Base-by-base conservation (phyloP, 2,888 invertebrate genomes). In the Cybosia mesomella region DNA sequence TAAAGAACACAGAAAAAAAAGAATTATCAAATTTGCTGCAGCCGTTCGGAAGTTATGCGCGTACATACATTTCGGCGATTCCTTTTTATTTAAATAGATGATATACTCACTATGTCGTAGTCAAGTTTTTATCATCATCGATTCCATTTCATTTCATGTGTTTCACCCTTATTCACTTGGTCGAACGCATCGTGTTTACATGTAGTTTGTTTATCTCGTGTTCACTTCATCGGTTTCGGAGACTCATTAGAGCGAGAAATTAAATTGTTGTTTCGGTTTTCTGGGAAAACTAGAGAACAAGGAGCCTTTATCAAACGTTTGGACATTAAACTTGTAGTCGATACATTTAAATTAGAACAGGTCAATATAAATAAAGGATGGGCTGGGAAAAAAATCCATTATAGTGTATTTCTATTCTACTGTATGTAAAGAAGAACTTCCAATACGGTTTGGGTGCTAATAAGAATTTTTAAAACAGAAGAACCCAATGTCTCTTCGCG, bases 171-270 rank as follows among this genome's bases (percentile, higher is more conserved):
- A 60, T 60, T 22, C 36, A 22, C 36, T 15, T 22, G 22, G 22
- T 59, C 36, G 59, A 60, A 28, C 24, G 53, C 62, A 62, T 53
- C 11, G 13, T n/a, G 32, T 62, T n/a, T 53, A 43, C 32, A 53
- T 53, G 15, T 13, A 62, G 53, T 53, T 28, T 34, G 53, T 62
- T 21, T 54, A 62, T 62, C 53, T 21, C 2, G 8, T 62, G 8
- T 62, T 32, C 53, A 21, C 49, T 43, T 61, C 62, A 53, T 21
- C 34, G 62, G n/a, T 32, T 32, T 32, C 34, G 13, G 34, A 54
- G 15, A 18, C n/a, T 61, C 53, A 43, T 53, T 62, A 62, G 53
- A n/a, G 18, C n/a, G 21, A 28, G 49, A 49, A 43, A 43, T 18
- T 49, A 22, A 49, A 49, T 28, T 49, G 49, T 49, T n/a, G 49